Percentiles rank a stretch among this genome's conserved stretches.
Evolutionary conservation across 2,797 vertebrate species (phyloP).

Genomic region (Pseudochromis fuscus): DNA sequence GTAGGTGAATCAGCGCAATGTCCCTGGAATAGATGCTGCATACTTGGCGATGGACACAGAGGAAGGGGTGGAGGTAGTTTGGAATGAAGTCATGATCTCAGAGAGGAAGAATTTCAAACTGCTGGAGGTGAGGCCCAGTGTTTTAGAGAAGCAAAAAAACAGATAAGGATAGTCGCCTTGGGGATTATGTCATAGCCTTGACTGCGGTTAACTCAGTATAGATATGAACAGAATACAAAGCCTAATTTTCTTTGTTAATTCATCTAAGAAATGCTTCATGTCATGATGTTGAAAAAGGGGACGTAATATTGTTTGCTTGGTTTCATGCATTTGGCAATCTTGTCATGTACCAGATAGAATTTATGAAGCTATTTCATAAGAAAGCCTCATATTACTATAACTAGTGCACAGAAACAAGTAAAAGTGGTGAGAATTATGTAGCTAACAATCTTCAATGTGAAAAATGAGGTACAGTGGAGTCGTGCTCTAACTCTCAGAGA

Average conservation of each 20-base stretch:
- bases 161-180: too few relatives aligned
- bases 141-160: background rate
- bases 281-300: too few relatives aligned
- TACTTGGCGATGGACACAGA: slow-evolving; percentile 99
- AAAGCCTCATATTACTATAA: too few relatives aligned
- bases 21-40: slow-evolving; percentile 96
- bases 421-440: too few relatives aligned
- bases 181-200: background rate
- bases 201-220: background rate
- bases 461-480: background rate
- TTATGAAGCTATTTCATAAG: too few relatives aligned
- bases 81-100: slow-evolving; percentile 99
- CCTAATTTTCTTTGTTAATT: too few relatives aligned
- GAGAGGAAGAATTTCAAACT: slow-evolving; percentile 98
- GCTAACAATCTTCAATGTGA: too few relatives aligned
- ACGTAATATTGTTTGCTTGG: too few relatives aligned
- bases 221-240: background rate
- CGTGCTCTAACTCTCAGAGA: background rate
- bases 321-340: too few relatives aligned
- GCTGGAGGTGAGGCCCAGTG: slow-evolving; percentile 88
- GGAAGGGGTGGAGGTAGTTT: slow-evolving; percentile 98
- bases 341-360: too few relatives aligned
- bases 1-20: slow-evolving; percentile 96
- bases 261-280: too few relatives aligned
- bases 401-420: too few relatives aligned